These are phyloP conservation scores for Ceyx erithaca DNA, from an alignment of 2,797 vertebrate species.

Conservation along the genomic window DNA sequence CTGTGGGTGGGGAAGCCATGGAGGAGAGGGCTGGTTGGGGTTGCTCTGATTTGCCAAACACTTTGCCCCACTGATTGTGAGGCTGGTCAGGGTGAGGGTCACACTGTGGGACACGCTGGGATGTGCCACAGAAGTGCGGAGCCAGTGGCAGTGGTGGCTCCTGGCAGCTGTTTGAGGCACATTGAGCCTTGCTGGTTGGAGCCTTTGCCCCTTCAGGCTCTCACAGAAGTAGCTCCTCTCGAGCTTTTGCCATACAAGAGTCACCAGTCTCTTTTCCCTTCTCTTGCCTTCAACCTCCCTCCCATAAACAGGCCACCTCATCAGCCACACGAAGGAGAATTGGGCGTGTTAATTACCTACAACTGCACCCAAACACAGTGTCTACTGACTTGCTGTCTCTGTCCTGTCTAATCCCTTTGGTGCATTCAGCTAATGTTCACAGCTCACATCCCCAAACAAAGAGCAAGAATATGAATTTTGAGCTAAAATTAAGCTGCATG, in stretches of 20 bases:
- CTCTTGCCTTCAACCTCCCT: neutral
- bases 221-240: neutral
- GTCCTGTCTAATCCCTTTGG: neutral
- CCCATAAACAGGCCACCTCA: neutral
- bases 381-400: neutral
- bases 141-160: neutral
- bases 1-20: neutral
- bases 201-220: rapidly evolving
- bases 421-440: neutral
- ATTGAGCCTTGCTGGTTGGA: rapidly evolving
- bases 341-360: neutral
- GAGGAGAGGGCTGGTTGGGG: rapidly evolving
- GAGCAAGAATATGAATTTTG: neutral
- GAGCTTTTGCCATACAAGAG: rapidly evolving
- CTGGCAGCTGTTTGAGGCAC: neutral
- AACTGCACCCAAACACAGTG: neutral
- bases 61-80: neutral
- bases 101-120: rapidly evolving
- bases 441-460: rapidly evolving
- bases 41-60: neutral
- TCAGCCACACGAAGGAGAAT: neutral
- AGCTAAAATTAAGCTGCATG: neutral
- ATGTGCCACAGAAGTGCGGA: rapidly evolving
- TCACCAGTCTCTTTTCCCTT: neutral
- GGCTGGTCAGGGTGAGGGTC: neutral